A percentile compares a stretch with the other conserved stretches of the same genome.
Evolutionary conservation across 2,888 invertebrate genomes (phyloP).

Genomic region (Heliconius sara): DNA sequence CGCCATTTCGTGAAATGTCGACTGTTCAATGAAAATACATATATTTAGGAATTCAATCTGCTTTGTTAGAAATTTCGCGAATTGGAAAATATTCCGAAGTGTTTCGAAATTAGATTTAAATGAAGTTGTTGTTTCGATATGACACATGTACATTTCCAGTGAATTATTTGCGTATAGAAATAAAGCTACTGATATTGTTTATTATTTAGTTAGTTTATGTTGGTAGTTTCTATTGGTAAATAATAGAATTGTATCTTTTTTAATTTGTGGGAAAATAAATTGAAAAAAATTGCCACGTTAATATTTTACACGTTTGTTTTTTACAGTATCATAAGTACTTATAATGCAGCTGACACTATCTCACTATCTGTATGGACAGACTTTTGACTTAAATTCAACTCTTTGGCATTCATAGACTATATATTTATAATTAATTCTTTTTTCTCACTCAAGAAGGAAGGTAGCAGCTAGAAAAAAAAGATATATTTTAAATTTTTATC

Average conservation of each 20-base stretch:
- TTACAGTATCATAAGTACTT: background rate
- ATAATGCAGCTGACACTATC: no score
- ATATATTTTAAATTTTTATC: background rate
- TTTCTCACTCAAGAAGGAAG: no score
- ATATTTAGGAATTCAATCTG: conserved; percentile 36
- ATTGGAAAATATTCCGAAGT: conserved; percentile 11
- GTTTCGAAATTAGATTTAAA: conserved; percentile 26
- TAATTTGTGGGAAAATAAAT: background rate
- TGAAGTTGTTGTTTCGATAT: conserved; percentile 1
- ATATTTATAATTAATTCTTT: no score
- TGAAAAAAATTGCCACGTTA: no score
- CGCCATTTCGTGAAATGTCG: conserved; percentile 36
- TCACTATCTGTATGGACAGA: no score
- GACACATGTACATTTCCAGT: background rate
- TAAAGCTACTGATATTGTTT: background rate
- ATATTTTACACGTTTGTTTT: background rate
- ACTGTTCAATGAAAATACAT: conserved; percentile 36
- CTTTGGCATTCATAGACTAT: no score
- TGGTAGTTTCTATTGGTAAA: background rate
- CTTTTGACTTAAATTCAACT: no score
- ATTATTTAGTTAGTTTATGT: background rate
- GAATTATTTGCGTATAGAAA: background rate
- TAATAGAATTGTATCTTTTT: background rate
- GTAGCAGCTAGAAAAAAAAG: background rate
- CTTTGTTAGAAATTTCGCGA: conserved; percentile 23